Evolutionary conservation across 2,888 invertebrate genomes (phyloP), one percentile per base, ranked within the genome.

Genomic region (Tineola bisselliella): DNA sequence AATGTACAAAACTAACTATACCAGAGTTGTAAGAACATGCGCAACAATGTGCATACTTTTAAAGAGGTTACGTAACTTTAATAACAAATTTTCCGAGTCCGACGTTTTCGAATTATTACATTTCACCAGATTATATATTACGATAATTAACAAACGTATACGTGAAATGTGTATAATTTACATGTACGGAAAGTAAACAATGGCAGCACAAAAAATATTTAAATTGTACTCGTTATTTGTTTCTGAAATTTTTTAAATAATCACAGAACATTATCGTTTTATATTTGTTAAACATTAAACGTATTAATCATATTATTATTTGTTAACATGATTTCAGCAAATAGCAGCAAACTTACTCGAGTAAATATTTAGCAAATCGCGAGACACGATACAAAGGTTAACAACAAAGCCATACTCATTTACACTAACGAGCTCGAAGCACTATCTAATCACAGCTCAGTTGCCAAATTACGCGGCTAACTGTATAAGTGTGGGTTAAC

Each of bases 371-470:
- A 54, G 54, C 58, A 58, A 58, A 58, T 58, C 58, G 58, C 58
- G 58, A 58, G 58, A 33, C 58, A 33, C 33, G 17, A 74, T 76
- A 72, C 72, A 73, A 75, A 78, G 78, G 79, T 79, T 81, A 79
- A 78, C 62, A 62, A 63, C 79, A 79, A 76, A 76, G 76, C 76
- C 69, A 72, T 78, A 74, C 77, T 82, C 81, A 82, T 86, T 65
- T 82, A 80, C 70, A 74, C 73, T 81, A 86, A 84, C 81, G 79
- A 81, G 82, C 72, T 74, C 72, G 73, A 77, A 79, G 79, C 81
- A 81, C 82, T 83, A 81, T 84, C 84, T 84, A 84, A 84, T 84
- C 83, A 82, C 77, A 77, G 79, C 70, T 77, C 75, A 78, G 79
- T 81, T 86, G 84, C 84, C 84, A 84, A 86, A 86, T 84, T 84